Percentiles rank a stretch among this genome's conserved stretches.
Conservation (phyloP, 2,113 vertebrate species). For the Puffinus mauretanicus region DNA sequence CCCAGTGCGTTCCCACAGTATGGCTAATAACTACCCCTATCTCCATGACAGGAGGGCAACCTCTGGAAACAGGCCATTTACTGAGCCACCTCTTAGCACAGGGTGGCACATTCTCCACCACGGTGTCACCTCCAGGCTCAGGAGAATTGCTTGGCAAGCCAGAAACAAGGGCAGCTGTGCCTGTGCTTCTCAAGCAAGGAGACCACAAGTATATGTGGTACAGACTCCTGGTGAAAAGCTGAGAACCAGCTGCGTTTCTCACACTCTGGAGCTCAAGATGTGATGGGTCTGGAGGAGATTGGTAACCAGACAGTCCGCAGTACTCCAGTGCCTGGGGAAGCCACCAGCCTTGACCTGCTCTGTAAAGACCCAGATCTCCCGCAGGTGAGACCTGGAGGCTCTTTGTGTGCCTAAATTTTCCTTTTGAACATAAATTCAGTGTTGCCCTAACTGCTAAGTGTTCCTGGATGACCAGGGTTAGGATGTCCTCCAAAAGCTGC, state of each 20-base stretch:
- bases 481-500: neutral
- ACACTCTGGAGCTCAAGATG: neutral
- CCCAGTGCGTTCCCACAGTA: neutral
- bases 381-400: neutral
- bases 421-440: neutral
- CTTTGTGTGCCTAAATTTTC: neutral
- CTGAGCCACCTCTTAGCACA: neutral
- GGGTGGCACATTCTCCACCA: neutral
- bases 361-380: neutral
- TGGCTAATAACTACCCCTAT: neutral
- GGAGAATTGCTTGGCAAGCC: neutral
- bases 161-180: neutral
- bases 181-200: neutral
- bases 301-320: neutral
- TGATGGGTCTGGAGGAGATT: neutral
- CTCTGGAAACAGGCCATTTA: neutral
- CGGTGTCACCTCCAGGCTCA: neutral
- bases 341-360: neutral
- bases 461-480: neutral
- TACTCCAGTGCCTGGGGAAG: neutral
- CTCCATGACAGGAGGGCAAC: neutral
- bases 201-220: rapidly evolving
- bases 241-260: neutral
- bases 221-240: neutral
- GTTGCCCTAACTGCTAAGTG: too few species aligned